Percentiles rank a stretch among this genome's conserved stretches.
These are phyloP conservation scores for Leptinotarsa texana DNA, from an alignment of 1,140 invertebrate species.

Conservation along the genomic window DNA sequence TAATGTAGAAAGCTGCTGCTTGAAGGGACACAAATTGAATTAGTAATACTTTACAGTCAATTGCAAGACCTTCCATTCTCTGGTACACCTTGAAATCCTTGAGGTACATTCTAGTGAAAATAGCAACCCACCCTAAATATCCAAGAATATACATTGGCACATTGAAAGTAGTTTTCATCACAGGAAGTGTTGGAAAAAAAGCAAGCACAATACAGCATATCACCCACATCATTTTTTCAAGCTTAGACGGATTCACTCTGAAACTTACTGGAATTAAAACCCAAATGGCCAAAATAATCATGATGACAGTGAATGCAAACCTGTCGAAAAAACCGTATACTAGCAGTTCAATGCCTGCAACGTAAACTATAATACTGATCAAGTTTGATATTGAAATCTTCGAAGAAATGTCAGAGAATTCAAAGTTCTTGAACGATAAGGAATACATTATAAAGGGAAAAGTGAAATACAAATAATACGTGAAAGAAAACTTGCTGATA, in stretches of 20 bases:
- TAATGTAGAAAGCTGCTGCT: slow-evolving; percentile 34
- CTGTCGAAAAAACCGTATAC: slow-evolving; percentile 44
- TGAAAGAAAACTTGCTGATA: slow-evolving; percentile 35
- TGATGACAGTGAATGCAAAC: slow-evolving; percentile 36
- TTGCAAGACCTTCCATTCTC: slow-evolving; percentile 19
- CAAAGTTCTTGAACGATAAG: slow-evolving; percentile 17
- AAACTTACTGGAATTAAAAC: slow-evolving; percentile 32
- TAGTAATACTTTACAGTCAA: slow-evolving; percentile 27
- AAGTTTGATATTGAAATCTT: slow-evolving; percentile 3
- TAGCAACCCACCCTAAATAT: slow-evolving; percentile 33
- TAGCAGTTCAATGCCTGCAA: slow-evolving; percentile 39
- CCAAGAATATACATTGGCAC: slow-evolving; percentile 41
- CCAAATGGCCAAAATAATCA: slow-evolving; percentile 38
- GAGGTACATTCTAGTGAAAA: slow-evolving; percentile 37
- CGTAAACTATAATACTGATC: neutral
- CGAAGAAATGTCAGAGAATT: neutral
- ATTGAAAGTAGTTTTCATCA: slow-evolving; percentile 48
- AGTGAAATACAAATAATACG: slow-evolving; percentile 44
- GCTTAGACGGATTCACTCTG: slow-evolving; percentile 21
- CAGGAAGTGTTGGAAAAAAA: slow-evolving; percentile 45
- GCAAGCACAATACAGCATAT: slow-evolving; percentile 36
- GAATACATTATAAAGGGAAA: slow-evolving; percentile 41
- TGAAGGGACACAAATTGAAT: slow-evolving; percentile 34
- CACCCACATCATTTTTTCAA: slow-evolving; percentile 44
- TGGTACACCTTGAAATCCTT: slow-evolving; percentile 26